A percentile compares a stretch with the other conserved stretches of the same genome.
phyloP scores from a whole-genome alignment of 1,140 invertebrate species.

The Grapholita molesta region DNA sequence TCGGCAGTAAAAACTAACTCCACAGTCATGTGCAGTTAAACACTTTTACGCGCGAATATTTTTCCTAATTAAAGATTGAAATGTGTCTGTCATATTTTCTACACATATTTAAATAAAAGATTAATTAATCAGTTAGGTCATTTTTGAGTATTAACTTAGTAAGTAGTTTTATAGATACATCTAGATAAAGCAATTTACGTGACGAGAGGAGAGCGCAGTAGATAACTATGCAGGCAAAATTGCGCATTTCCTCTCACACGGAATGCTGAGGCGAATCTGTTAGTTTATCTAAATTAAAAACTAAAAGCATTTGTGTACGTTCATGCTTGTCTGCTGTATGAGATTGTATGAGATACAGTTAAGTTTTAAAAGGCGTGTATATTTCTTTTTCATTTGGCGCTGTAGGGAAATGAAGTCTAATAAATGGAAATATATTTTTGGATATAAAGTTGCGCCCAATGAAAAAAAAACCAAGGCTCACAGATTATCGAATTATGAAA shows the following conservation, averaged over 20 bases:
- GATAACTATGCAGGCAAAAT: not conserved
- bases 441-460: not conserved
- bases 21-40: too few relatives aligned
- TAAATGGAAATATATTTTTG: too few relatives aligned
- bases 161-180: not conserved
- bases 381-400: not conserved
- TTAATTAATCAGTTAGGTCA: not conserved
- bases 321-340: constrained; percentile 14
- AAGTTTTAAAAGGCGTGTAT: not conserved
- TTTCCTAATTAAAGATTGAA: not conserved
- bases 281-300: not conserved
- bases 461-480: not conserved
- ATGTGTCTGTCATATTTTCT: not conserved
- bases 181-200: not conserved
- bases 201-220: not conserved
- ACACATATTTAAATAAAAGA: not conserved
- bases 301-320: not conserved
- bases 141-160: too few relatives aligned
- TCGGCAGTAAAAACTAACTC: too few relatives aligned
- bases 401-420: not conserved
- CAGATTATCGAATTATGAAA: not conserved
- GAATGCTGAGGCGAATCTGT: not conserved
- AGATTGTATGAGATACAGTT: not conserved
- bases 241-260: not conserved
- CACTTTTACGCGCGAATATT: not conserved